These are phyloP conservation scores for Onychorhynchus coronatus DNA, from an alignment of 2,113 vertebrate genomes.

Conservation along the genomic window DNA sequence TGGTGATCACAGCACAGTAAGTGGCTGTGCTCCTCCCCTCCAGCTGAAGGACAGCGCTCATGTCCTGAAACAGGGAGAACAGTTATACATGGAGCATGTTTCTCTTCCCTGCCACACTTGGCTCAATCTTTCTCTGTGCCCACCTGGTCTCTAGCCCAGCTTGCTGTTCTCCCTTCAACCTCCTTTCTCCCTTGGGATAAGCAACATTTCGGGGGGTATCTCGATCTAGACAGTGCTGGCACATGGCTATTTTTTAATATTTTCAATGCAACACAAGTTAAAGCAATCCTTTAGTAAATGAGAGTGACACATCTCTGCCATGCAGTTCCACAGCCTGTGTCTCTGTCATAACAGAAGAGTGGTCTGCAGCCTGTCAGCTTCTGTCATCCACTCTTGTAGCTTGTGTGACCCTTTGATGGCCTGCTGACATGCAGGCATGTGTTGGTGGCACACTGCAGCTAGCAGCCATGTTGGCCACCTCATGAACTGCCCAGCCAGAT, in stretches of 20 bases:
- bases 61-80: conserved; percentile 57
- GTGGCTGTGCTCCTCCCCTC: conserved; percentile 64
- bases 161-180: not conserved
- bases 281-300: not conserved
- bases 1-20: conserved; percentile 68
- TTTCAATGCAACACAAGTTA: not conserved
- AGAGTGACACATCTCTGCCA: not conserved
- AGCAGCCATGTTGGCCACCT: not conserved
- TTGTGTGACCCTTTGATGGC: not conserved
- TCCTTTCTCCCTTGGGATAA: not conserved
- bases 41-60: conserved; percentile 42
- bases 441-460: not conserved
- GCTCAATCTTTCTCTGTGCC: not conserved
- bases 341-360: not conserved
- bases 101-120: not conserved
- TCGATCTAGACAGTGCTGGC: not conserved
- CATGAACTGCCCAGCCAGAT: not conserved
- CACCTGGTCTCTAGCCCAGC: not conserved
- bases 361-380: not conserved
- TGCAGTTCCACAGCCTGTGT: not conserved
- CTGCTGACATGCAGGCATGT: too few species aligned
- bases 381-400: not conserved
- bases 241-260: not conserved
- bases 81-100: not conserved
- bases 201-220: not conserved